phyloP scores from a whole-genome alignment of 2,113 vertebrate genomes.

The Carassius gibelio region DNA sequence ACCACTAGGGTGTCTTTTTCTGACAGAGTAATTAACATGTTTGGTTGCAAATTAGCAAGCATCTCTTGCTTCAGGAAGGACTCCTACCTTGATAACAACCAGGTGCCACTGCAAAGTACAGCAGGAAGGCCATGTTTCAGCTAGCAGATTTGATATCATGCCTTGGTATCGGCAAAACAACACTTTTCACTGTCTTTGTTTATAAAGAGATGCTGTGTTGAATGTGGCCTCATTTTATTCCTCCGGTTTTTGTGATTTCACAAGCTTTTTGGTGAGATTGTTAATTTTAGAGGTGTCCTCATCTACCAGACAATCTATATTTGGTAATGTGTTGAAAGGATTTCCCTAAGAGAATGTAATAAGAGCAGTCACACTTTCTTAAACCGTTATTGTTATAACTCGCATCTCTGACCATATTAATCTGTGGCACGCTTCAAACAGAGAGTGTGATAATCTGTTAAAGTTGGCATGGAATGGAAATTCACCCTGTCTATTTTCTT shows the following conservation, averaged over 20 bases:
- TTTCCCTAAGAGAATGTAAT: neutral
- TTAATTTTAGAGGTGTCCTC: neutral
- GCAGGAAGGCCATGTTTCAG: neutral
- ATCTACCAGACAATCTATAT: neutral
- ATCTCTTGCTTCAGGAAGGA: conserved; percentile 32
- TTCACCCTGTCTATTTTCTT: neutral
- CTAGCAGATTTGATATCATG: conserved; percentile 26
- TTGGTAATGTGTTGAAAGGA: conserved; percentile 1
- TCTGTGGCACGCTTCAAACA: neutral
- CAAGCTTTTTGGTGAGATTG: conserved; percentile 1
- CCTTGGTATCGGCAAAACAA: conserved; percentile 19
- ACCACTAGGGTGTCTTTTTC: neutral
- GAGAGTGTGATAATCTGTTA: neutral
- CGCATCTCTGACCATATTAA: neutral
- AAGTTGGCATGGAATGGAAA: neutral
- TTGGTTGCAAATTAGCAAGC: conserved; percentile 36
- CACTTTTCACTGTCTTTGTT: conserved; percentile 19
- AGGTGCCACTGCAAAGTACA: conserved; percentile 33
- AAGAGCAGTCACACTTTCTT: neutral
- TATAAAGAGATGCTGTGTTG: conserved; percentile 5
- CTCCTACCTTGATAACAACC: conserved; percentile 44
- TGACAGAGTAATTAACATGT: conserved; percentile 46
- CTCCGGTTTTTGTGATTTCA: neutral
- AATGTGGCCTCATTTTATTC: conserved; percentile 24
- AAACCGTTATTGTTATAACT: neutral